Evolutionary conservation across 2,113 vertebrate species (phyloP).

Genomic region (Cochlearius cochlearius): DNA sequence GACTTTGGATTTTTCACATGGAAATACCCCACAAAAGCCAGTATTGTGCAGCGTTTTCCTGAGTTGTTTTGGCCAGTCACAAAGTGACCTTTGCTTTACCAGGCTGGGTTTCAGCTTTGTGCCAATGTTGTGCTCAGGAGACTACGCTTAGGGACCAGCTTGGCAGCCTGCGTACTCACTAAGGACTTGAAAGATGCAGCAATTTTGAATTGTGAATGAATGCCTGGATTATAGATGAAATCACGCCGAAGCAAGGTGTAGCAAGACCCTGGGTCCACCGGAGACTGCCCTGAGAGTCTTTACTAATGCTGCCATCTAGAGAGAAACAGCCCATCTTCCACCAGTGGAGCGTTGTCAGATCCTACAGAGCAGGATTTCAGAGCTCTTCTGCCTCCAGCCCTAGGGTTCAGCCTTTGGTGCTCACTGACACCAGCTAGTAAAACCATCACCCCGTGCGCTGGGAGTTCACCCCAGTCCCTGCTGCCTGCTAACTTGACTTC

Average conservation of each 20-base stretch:
- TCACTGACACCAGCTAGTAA: neutral
- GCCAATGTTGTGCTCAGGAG: neutral
- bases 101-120: neutral
- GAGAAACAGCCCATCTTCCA: neutral
- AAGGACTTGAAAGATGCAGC: neutral
- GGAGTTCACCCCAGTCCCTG: rapidly evolving
- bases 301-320: conserved; percentile 1
- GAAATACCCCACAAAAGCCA: neutral
- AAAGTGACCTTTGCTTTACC: neutral
- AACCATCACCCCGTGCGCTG: rapidly evolving
- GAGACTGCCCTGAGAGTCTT: neutral
- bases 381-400: neutral
- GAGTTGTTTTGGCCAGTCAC: neutral
- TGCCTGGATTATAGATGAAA: neutral
- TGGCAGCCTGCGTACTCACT: neutral
- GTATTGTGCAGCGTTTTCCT: neutral
- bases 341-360: neutral
- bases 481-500: no score
- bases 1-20: neutral
- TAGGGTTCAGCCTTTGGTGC: neutral
- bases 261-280: neutral
- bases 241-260: neutral
- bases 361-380: neutral
- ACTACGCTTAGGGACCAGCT: neutral
- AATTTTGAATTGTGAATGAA: neutral